These are phyloP conservation scores for Theropithecus gelada DNA, from an alignment of 2,113 vertebrate species.

Conservation along the genomic window DNA sequence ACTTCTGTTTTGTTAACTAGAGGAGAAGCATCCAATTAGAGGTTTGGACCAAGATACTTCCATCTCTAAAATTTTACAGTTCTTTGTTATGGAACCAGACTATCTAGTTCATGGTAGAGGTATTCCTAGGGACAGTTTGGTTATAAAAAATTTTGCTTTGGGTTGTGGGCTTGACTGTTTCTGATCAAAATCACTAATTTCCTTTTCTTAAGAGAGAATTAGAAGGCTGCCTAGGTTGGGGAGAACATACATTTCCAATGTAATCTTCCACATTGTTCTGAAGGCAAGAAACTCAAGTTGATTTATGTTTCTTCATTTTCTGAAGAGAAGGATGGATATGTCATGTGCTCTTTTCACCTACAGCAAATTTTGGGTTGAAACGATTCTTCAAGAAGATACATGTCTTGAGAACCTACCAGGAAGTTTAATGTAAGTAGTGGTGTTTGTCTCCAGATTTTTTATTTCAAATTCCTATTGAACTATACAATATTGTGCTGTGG, in stretches of 20 bases:
- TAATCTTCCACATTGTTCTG: background rate
- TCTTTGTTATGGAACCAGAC: background rate
- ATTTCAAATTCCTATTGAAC: background rate
- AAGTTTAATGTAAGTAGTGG: background rate
- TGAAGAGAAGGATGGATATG: background rate
- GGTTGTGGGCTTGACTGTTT: background rate
- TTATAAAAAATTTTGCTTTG: background rate
- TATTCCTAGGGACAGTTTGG: background rate
- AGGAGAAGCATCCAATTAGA: background rate
- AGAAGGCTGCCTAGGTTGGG: background rate
- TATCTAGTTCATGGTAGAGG: background rate
- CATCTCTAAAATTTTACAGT: background rate
- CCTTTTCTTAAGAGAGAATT: background rate
- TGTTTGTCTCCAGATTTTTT: background rate
- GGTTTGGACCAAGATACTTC: background rate
- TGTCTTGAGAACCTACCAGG: background rate
- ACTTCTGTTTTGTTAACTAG: background rate
- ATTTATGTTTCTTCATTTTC: constrained; percentile 56
- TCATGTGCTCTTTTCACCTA: background rate
- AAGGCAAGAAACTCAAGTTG: background rate
- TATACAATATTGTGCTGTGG: background rate
- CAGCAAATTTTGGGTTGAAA: background rate
- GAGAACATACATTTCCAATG: background rate
- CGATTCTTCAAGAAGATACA: constrained; percentile 30
- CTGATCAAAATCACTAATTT: background rate